phyloP scores from a whole-genome alignment of 2,888 invertebrate species.

The Penaeus monodon region DNA sequence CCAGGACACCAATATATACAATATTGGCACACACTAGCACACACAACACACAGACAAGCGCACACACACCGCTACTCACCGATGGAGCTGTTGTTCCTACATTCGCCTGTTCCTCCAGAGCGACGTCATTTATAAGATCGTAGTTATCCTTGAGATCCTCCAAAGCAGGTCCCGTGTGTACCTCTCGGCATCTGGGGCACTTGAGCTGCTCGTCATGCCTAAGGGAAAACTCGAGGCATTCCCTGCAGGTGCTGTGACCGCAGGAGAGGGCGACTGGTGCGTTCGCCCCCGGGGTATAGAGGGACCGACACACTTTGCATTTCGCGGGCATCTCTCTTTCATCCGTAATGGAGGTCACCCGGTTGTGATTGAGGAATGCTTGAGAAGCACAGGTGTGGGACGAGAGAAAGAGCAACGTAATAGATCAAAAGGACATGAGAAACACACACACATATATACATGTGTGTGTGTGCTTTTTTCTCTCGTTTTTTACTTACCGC shows the following conservation, averaged over 20 bases:
- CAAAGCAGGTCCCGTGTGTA: neutral
- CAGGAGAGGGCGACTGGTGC: constrained; percentile 7
- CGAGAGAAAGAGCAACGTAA: too few relatives aligned
- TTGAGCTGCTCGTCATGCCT: neutral
- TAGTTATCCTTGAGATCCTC: constrained; percentile 12
- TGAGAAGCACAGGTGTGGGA: too few relatives aligned
- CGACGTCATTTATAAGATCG: neutral
- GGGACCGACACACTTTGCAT: neutral
- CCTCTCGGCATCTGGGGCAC: constrained; percentile 13
- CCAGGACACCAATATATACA: neutral
- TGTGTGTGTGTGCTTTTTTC: too few relatives aligned
- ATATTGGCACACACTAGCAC: too few relatives aligned
- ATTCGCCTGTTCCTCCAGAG: neutral
- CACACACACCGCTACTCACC: neutral
- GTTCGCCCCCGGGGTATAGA: neutral
- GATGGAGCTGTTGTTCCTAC: neutral
- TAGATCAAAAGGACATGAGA: too few relatives aligned
- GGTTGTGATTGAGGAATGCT: too few relatives aligned
- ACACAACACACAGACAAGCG: too few relatives aligned
- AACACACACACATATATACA: too few relatives aligned
- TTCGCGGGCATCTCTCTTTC: too few relatives aligned
- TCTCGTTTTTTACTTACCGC: too few relatives aligned
- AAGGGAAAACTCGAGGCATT: neutral
- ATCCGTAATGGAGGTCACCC: too few relatives aligned
- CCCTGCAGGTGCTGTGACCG: constrained; percentile 23